phyloP scores from a whole-genome alignment of 2,113 vertebrate genomes.

The Falcunculus frontatus region DNA sequence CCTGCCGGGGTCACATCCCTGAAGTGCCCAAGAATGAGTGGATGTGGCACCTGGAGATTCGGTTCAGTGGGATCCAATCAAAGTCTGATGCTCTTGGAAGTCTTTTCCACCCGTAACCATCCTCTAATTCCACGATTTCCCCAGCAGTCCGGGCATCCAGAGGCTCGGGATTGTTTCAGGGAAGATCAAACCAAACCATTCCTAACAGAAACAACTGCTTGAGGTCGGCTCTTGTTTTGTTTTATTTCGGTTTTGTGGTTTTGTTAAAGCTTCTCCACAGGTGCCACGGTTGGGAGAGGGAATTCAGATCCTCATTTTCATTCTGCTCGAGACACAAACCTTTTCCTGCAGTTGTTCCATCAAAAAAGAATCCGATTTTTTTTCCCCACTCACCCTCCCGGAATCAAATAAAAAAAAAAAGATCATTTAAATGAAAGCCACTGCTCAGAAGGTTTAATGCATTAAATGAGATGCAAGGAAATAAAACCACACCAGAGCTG shows the following conservation, averaged over 20 bases:
- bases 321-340: background rate
- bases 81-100: background rate
- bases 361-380: background rate
- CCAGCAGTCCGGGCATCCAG: background rate
- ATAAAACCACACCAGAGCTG: background rate
- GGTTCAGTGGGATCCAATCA: background rate
- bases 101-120: background rate
- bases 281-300: background rate
- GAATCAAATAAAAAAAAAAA: background rate
- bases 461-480: background rate
- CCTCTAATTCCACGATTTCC: background rate
- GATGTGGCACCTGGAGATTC: rapidly evolving
- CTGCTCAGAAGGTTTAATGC: background rate
- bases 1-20: background rate
- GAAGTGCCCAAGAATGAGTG: background rate
- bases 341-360: background rate
- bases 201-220: background rate
- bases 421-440: background rate
- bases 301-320: background rate
- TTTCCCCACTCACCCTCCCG: background rate
- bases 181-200: background rate
- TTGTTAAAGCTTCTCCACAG: background rate
- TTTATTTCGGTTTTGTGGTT: background rate
- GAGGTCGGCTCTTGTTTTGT: background rate
- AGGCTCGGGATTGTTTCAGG: background rate